phyloP scores from a whole-genome alignment of 2,888 invertebrate genomes.

The Drosophila multiciliata region DNA sequence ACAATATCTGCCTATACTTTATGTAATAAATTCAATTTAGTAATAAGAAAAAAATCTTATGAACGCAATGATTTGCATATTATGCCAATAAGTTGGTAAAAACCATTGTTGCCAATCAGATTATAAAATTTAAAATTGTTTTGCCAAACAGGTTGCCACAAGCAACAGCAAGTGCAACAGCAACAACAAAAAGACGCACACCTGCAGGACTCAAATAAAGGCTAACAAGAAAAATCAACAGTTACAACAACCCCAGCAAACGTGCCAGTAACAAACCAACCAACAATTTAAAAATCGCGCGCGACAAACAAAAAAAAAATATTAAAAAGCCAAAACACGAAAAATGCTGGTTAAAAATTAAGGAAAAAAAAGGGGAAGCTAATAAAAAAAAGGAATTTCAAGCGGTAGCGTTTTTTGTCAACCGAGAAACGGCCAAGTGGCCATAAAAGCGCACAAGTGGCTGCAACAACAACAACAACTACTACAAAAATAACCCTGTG shows the following conservation, averaged over 20 bases:
- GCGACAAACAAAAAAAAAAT: conserved; percentile 30
- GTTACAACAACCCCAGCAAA: conserved; percentile 29
- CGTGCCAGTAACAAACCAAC: conserved; percentile 38
- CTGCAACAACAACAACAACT: conserved; percentile 57
- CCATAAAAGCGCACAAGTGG: conserved; percentile 76
- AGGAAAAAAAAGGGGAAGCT: conserved; percentile 40
- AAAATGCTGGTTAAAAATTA: conserved; percentile 53
- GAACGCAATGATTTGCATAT: conserved; percentile 30
- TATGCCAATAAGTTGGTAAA: conserved; percentile 13
- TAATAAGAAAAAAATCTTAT: not conserved
- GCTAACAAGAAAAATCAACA: conserved; percentile 50
- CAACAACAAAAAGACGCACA: conserved; percentile 28
- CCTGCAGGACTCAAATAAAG: conserved; percentile 63
- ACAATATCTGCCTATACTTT: not conserved
- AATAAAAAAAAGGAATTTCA: conserved; percentile 51
- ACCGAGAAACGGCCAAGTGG: conserved; percentile 70
- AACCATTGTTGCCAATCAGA: not conserved
- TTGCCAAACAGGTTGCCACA: conserved; percentile 71
- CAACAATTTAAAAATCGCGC: conserved; percentile 46
- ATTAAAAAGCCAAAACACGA: conserved; percentile 49
- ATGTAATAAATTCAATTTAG: not conserved
- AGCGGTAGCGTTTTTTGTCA: conserved; percentile 73
- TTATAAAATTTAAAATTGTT: conserved; percentile 59
- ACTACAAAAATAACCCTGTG: conserved; percentile 23
- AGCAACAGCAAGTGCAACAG: conserved; percentile 36